Percentiles rank a stretch among this genome's conserved stretches.
These are phyloP conservation scores for Deroplatys truncata DNA, from an alignment of 2,888 invertebrate species.

Conservation along the genomic window DNA sequence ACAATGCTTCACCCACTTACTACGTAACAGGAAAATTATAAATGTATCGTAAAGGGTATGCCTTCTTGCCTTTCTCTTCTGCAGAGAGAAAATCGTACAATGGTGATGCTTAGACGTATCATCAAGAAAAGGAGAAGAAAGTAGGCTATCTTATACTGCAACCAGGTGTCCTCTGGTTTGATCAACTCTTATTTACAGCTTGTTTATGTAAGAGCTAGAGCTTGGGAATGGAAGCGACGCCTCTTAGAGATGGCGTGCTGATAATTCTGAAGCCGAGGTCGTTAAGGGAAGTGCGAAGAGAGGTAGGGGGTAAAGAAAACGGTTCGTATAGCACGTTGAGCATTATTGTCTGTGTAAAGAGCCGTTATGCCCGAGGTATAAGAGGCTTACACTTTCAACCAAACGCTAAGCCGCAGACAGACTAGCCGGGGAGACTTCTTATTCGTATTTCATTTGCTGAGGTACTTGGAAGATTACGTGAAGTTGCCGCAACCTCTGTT, in stretches of 20 bases:
- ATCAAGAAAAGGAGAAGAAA: too few species aligned
- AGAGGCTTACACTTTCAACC: background rate
- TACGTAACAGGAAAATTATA: too few species aligned
- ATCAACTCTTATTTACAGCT: too few species aligned
- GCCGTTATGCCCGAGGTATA: background rate
- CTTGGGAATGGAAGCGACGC: too few species aligned
- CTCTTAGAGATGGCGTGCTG: background rate
- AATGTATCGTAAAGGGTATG: too few species aligned
- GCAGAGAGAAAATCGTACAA: too few species aligned
- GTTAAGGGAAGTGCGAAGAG: background rate
- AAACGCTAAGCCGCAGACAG: background rate
- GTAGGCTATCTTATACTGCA: too few species aligned
- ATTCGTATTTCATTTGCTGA: background rate
- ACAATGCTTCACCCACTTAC: too few species aligned
- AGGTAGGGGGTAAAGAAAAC: background rate
- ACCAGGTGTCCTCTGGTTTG: too few species aligned
- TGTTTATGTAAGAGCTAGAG: too few species aligned
- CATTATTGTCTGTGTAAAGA: background rate
- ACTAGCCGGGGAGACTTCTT: background rate
- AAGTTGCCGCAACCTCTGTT: background rate
- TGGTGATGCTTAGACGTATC: too few species aligned
- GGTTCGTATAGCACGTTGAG: background rate
- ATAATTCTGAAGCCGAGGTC: background rate
- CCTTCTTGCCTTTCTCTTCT: too few species aligned
- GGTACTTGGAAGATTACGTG: background rate